phyloP scores from a whole-genome alignment of 1,140 invertebrate genomes.

The Drosophila lacteicornis region DNA sequence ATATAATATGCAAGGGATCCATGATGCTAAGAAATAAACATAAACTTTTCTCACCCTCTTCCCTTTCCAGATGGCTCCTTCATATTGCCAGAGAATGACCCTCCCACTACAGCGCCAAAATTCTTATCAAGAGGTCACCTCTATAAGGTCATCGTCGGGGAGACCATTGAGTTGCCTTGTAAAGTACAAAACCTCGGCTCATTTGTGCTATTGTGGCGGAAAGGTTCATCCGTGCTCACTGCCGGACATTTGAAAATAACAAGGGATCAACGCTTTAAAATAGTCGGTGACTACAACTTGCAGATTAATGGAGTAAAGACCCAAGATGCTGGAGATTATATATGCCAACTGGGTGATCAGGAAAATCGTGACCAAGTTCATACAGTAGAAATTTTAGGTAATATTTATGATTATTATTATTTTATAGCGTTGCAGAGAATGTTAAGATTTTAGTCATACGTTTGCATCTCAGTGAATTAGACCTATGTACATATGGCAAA shows the following conservation, averaged over 20 bases:
- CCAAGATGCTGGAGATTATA: conserved; percentile 86
- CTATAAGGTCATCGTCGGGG: conserved; percentile 90
- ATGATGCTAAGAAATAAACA: not conserved
- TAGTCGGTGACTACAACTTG: conserved; percentile 87
- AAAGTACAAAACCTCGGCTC: conserved; percentile 90
- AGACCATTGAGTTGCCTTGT: conserved; percentile 90
- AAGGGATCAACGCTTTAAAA: conserved; percentile 86
- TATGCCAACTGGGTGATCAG: conserved; percentile 86
- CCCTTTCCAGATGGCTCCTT: conserved; percentile 63
- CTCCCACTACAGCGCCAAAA: conserved; percentile 86
- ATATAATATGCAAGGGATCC: too few relatives aligned
- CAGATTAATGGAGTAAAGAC: conserved; percentile 87
- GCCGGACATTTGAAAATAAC: conserved; percentile 88
- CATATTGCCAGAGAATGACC: conserved; percentile 65
- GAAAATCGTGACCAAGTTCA: conserved; percentile 86
- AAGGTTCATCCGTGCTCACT: conserved; percentile 87
- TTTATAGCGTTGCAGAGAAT: too few relatives aligned
- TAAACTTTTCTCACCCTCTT: conserved; percentile 7
- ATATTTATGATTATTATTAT: conserved; percentile 6
- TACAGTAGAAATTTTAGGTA: conserved; percentile 86
- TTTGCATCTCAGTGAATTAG: too few relatives aligned
- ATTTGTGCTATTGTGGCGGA: conserved; percentile 88
- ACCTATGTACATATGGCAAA: too few relatives aligned
- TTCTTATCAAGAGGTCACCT: conserved; percentile 90
- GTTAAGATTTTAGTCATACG: too few relatives aligned